Evolutionary conservation across 2,113 vertebrate species (phyloP), one percentile per base, ranked within the genome.

Genomic region (Poicephalus meyeri): DNA sequence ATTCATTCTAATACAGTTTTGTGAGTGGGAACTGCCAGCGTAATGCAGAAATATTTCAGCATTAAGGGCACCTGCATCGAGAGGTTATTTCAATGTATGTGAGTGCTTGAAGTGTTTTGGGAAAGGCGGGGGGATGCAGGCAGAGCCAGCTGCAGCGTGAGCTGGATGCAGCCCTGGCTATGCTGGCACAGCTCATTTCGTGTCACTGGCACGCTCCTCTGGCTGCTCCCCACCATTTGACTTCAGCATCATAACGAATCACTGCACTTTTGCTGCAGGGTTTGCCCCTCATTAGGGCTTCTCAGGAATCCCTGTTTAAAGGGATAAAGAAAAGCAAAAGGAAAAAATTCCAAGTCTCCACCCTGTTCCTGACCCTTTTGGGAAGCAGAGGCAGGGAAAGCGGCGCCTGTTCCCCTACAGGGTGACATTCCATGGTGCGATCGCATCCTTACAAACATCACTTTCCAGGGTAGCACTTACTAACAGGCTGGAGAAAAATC

Each of bases 401-500:
- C 52, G 66, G 49, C 14, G 80, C 35, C 82, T 8, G 9, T 31
- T 73, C 26, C 92, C 80, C 85, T 46, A 87, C 91, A 92, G 86
- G 82, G 90, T n/a, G 73, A 91, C 91, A 81, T 90, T 89, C 55
- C 1, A 0, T 7, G 63, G 61, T 65, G 74, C 50, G 10, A 80
- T 4, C 3, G 1, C 71, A 44, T 72, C 78, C 79, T 84, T 29
- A 42, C 39, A 15, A 13, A 64, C 37, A 66, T 10, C 7, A 2
- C 92, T 73, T 89, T 81, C 80, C 60, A 55, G 7, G 0, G 87
- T 2, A 88, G 85, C 92, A 66, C 89, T 93, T 85, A 53, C 68
- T 70, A 86, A 76, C 44, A 85, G 53, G 71, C 93, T 92, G 85
- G 2, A 94, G 74, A 93, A 97, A 97, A 97, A 91, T 44, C 80